Base-by-base conservation (phyloP, 2,888 invertebrate genomes). In the Amphiduros pacificus region DNA sequence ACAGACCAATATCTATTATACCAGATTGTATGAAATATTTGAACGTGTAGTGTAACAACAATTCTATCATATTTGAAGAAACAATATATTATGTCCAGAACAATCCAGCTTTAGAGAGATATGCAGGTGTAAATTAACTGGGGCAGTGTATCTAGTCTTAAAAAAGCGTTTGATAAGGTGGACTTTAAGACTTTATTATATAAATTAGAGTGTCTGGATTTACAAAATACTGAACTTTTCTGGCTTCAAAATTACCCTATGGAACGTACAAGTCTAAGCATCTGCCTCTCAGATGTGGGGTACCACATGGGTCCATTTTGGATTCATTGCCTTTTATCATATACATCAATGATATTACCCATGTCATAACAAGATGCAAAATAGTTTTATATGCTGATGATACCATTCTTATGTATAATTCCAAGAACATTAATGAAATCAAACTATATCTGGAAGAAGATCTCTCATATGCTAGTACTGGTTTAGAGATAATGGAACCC, bases 1-100 rank as follows among this genome's bases (percentile, higher is more conserved):
- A 51, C 17, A 3, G 51, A 4, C 51, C 51, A 11, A 51, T 51
- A 17, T 51, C 51, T 24, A 51, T 51, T 24, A 4, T 51, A 5
- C 51, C 51, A 24, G 51, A 24, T 17, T 51, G 51, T 17, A 24
- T 51, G 51, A 51, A 51, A 51, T 51, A 5, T 51, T 51, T 24
- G 51, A 51, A 27, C 20, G 24, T 6, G 51, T 17, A 22, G 26
- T 51, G 14, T 17, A 51, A 26, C 20, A 24, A 27, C 51, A 51
- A 51, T 27, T 4, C 4, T 28, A 14, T 28, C 28, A 4, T 51
- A 51, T 17, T 17, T 51, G 51, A 51, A n/a, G 6, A 11, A 27
- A 9, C 28, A 51, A 17, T 17, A 24, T 27, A 26, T 51, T 11
- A 22, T 51, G 4, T 51, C 24, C 27, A 6, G 6, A 51, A 26